These are phyloP conservation scores for Drosophila recens DNA, from an alignment of 2,888 invertebrate species.

Conservation along the genomic window DNA sequence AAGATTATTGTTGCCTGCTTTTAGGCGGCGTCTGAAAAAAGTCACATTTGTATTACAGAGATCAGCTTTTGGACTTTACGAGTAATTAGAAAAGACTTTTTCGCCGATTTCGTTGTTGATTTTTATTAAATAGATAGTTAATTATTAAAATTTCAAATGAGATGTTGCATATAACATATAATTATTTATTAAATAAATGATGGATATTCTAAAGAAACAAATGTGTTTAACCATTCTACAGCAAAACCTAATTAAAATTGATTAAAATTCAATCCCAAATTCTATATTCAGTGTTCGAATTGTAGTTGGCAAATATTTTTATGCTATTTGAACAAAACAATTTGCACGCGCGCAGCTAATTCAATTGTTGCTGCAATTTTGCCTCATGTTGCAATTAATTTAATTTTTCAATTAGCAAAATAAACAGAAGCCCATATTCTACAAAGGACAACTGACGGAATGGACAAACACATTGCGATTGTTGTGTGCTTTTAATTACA, in stretches of 20 bases:
- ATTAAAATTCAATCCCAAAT: constrained; percentile 5
- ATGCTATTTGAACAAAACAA: constrained; percentile 9
- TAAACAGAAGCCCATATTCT: constrained; percentile 39
- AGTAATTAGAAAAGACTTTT: neutral
- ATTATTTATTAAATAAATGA: neutral
- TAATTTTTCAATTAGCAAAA: constrained; percentile 67
- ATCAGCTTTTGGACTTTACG: neutral
- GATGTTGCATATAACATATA: neutral
- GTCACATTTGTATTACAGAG: neutral
- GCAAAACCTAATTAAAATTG: neutral
- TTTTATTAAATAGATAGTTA: no score
- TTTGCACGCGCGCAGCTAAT: constrained; percentile 15
- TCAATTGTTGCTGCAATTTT: constrained; percentile 28
- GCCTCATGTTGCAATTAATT: constrained; percentile 43
- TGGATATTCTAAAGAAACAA: neutral
- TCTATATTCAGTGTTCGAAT: neutral
- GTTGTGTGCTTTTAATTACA: constrained; percentile 60
- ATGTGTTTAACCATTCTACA: neutral
- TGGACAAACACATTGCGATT: constrained; percentile 32
- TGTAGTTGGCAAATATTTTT: constrained; percentile 12
- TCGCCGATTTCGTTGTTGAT: no score
- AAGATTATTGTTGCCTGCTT: constrained; percentile 30
- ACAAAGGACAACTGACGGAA: constrained; percentile 15
- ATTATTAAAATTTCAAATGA: no score
- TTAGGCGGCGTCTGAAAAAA: constrained; percentile 25